These are phyloP conservation scores for Ascidia mentula DNA, from an alignment of 23 tunicate species.

Conservation along the genomic window DNA sequence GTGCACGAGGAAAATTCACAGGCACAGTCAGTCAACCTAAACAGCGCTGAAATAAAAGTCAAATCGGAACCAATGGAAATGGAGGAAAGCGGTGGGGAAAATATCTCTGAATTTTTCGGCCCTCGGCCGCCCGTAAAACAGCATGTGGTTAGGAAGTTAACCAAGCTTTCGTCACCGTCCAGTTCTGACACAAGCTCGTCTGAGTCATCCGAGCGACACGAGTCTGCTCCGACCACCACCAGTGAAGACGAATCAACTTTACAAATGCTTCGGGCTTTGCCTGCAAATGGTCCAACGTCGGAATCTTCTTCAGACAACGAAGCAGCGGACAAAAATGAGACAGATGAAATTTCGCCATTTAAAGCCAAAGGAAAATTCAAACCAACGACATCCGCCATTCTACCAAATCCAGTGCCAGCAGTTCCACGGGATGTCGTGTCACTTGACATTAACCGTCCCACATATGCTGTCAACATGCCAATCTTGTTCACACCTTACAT, in stretches of 20 bases:
- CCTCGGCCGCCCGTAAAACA: background rate
- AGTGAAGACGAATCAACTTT: background rate
- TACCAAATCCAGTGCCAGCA: background rate
- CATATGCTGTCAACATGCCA: constrained; percentile 10
- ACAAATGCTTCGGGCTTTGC: background rate
- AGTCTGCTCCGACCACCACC: background rate
- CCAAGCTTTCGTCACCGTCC: background rate
- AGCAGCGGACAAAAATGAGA: background rate
- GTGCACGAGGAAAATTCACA: background rate
- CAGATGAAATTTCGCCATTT: background rate
- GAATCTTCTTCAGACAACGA: background rate
- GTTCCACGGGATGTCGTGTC: too few species aligned
- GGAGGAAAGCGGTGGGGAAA: background rate
- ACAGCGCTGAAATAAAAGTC: background rate
- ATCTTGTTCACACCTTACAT: background rate
- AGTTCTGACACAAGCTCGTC: background rate
- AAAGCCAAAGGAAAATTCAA: background rate
- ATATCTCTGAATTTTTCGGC: background rate
- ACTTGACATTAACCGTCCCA: too few species aligned
- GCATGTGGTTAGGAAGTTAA: background rate
- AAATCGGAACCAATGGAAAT: background rate
- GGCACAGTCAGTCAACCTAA: background rate
- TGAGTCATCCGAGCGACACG: background rate
- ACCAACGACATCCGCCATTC: background rate
- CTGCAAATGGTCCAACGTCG: too few species aligned